Evolutionary conservation across 2,888 invertebrate species (phyloP).

Genomic region (Parnassius glacialis): DNA sequence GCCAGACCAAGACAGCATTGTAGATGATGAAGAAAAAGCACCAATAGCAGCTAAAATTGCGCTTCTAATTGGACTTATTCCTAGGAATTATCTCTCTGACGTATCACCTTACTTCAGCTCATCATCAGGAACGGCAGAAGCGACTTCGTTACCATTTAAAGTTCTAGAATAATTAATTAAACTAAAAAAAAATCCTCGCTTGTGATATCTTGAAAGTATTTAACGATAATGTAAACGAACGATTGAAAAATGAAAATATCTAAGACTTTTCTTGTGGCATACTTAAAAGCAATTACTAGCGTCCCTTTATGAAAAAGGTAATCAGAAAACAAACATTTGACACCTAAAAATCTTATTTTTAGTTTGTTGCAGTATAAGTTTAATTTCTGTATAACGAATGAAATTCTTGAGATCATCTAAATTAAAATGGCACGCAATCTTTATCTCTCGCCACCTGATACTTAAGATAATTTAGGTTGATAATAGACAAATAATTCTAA

Average conservation of each 20-base stretch:
- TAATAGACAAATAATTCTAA: too few species aligned
- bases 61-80: conserved; percentile 76
- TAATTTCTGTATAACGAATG: too few species aligned
- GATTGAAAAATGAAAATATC: conserved; percentile 4
- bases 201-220: conserved; percentile 28
- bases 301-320: too few species aligned
- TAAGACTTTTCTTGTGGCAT: background rate
- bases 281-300: background rate
- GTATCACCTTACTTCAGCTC: conserved; percentile 60
- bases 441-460: too few species aligned
- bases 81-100: conserved; percentile 68
- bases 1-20: conserved; percentile 86
- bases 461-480: too few species aligned
- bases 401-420: too few species aligned
- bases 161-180: conserved; percentile 49
- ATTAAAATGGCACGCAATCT: too few species aligned
- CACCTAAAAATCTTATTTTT: too few species aligned
- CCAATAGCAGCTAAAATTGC: conserved; percentile 81
- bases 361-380: too few species aligned
- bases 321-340: too few species aligned
- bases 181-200: conserved; percentile 4
- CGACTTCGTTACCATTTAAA: conserved; percentile 65
- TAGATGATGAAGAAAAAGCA: conserved; percentile 72
- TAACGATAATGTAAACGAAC: conserved; percentile 17
- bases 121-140: conserved; percentile 49